Conservation (phyloP, 1,140 invertebrate species). For the Aradophagus sp. region DNA sequence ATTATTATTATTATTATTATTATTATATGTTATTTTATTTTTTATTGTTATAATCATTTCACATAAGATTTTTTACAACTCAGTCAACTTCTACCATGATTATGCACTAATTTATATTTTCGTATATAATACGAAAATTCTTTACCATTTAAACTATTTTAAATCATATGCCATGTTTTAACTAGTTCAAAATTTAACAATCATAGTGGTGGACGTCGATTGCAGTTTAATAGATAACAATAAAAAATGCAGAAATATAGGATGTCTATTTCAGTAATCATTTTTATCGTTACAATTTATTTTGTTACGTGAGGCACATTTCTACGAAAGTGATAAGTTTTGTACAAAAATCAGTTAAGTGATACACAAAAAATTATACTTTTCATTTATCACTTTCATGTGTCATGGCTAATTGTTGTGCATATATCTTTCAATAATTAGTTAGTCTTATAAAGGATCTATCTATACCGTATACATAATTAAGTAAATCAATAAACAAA, state of each 20-base stretch:
- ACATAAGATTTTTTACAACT: too few species aligned
- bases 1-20: too few species aligned
- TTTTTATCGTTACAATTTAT: constrained; percentile 33
- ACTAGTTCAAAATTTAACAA: too few species aligned
- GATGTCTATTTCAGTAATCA: constrained; percentile 19
- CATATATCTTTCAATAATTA: constrained; percentile 62
- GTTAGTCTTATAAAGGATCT: constrained; percentile 59
- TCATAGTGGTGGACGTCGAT: constrained; percentile 4
- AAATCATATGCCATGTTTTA: too few species aligned
- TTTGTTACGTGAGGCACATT: constrained; percentile 31
- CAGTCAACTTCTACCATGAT: too few species aligned
- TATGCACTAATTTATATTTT: constrained; percentile 13
- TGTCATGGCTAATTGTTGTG: constrained; percentile 60
- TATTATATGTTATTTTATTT: too few species aligned
- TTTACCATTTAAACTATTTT: constrained; percentile 7
- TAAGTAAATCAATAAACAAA: constrained; percentile 44
- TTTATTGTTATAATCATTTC: too few species aligned
- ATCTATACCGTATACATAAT: constrained; percentile 49
- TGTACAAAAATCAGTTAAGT: constrained; percentile 38
- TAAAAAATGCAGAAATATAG: constrained; percentile 14
- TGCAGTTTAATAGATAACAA: constrained; percentile 17
- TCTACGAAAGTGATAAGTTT: constrained; percentile 30
- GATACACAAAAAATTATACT: constrained; percentile 17
- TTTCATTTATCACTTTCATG: constrained; percentile 52
- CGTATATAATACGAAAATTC: constrained; percentile 16